Evolutionary conservation across 2,888 invertebrate species (phyloP).

Genomic region (Yponomeuta sedellus): DNA sequence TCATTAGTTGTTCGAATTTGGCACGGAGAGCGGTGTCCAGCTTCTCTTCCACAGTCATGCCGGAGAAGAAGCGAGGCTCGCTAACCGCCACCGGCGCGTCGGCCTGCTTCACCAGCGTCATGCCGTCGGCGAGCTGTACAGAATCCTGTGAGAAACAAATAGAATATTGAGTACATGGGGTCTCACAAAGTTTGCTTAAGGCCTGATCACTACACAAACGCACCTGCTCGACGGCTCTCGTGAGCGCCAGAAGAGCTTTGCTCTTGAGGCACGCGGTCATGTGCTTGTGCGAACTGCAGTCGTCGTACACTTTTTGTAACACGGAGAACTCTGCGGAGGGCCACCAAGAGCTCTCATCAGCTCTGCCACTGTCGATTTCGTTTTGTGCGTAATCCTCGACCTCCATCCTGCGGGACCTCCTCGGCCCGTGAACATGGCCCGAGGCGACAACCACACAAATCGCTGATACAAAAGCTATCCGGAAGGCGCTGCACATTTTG

Average conservation of each 20-base stretch:
- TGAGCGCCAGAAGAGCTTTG: conserved; percentile 76
- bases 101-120: conserved; percentile 77
- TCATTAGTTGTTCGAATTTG: conserved; percentile 77
- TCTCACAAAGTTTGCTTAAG: conserved; percentile 15
- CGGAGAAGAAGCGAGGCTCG: conserved; percentile 76
- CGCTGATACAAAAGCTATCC: conserved; percentile 64
- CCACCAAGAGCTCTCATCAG: conserved; percentile 71
- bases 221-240: conserved; percentile 78
- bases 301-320: conserved; percentile 78
- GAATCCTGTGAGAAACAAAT: conserved; percentile 66
- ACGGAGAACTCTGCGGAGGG: conserved; percentile 76
- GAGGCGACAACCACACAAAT: conserved; percentile 60
- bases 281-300: conserved; percentile 78
- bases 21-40: conserved; percentile 67
- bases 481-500: conserved; percentile 64
- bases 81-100: conserved; percentile 69
- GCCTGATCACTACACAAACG: conserved; percentile 33
- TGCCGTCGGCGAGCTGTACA: conserved; percentile 78
- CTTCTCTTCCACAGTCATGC: conserved; percentile 74
- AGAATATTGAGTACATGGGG: conserved; percentile 34
- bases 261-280: conserved; percentile 78
- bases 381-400: conserved; percentile 59
- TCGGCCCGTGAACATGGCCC: conserved; percentile 60
- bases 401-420: conserved; percentile 66
- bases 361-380: conserved; percentile 69